Base-by-base conservation (phyloP, 2,113 vertebrate species). In the Gambusia affinis region DNA sequence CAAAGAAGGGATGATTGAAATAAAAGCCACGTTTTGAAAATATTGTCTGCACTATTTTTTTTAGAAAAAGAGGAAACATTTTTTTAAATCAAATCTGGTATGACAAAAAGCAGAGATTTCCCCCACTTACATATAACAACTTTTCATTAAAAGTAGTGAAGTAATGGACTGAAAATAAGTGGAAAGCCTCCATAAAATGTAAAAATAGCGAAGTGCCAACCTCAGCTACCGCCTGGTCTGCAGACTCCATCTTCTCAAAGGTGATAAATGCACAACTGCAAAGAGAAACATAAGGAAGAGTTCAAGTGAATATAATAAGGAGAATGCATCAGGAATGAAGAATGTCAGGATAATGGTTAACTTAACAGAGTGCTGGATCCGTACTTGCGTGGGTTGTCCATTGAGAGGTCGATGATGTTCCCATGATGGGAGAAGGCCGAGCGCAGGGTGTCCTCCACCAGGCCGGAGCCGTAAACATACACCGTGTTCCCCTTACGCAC, bases 181-280 rank as follows among this genome's bases (percentile, higher is more conserved):
- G 24, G 51, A 57, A 57, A n/a, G 24, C 8, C 51, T 22, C 17
- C 51, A 66, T 30, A 62, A 17, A 31, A 2, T 33, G 24, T 57
- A 24, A 57, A 54, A 54, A 19, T 4, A 65, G 29, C 19, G 30
- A 3, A 3, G 35, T 37, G 77, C 93, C 73, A 67, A 98, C 97
- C 96, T 97, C 95, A n/a, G 94, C 89, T 0, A 97, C 93, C 17
- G 96, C 96, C 88, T 96, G 95, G 80, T 98, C 97, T 31, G 97
- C 97, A 19, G 96, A 97, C 85, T 98, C 97, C 91, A 97, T 96
- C 92, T 96, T 97, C 88, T 98, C 96, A 75, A 95, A 97, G 0
- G 97, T 98, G 85, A 98, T 96, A 76, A 98, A 97, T 31, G 96
- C 96, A 88, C 96, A 97, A 87, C 97, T 98, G 42, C 15, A 85